These are phyloP conservation scores for Epsilonema sp. DNA, from an alignment of 2,888 invertebrate genomes.

Conservation along the genomic window DNA sequence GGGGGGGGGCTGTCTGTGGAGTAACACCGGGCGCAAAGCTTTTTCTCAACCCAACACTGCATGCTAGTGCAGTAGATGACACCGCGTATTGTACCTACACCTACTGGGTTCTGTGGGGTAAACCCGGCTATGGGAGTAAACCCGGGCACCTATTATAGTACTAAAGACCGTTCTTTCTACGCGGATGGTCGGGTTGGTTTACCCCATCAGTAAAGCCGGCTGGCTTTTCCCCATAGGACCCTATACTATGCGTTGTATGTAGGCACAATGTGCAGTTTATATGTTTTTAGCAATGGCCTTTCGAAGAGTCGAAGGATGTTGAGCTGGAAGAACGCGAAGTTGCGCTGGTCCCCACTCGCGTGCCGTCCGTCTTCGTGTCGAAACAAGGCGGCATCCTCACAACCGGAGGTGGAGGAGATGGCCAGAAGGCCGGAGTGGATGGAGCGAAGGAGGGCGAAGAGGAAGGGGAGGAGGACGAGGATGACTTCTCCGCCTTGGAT, in stretches of 20 bases:
- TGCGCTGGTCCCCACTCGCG: conserved; percentile 58
- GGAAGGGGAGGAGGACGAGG: conserved; percentile 7
- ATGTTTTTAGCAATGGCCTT: conserved; percentile 18
- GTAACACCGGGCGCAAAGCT: too few species aligned
- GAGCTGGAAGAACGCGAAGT: conserved; percentile 48
- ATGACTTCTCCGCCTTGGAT: background rate
- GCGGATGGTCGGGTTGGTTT: too few species aligned
- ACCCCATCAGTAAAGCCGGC: too few species aligned
- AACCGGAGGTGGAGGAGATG: conserved; percentile 52
- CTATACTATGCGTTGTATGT: too few species aligned
- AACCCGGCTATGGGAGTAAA: background rate
- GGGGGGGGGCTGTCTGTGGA: too few species aligned
- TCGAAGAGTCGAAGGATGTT: conserved; percentile 35
- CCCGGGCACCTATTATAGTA: background rate
- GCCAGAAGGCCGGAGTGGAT: conserved; percentile 63
- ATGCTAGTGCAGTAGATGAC: too few species aligned
- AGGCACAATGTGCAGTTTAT: background rate
- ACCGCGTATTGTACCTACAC: too few species aligned
- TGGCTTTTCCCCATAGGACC: too few species aligned
- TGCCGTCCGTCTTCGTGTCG: conserved; percentile 78
- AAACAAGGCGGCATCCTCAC: too few species aligned
- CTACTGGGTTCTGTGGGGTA: too few species aligned
- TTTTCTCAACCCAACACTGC: too few species aligned
- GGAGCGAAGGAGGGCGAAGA: conserved; percentile 37
- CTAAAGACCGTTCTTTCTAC: too few species aligned